Evolutionary conservation across 2,113 vertebrate species (phyloP).

Genomic region (Embiotoca jacksoni): DNA sequence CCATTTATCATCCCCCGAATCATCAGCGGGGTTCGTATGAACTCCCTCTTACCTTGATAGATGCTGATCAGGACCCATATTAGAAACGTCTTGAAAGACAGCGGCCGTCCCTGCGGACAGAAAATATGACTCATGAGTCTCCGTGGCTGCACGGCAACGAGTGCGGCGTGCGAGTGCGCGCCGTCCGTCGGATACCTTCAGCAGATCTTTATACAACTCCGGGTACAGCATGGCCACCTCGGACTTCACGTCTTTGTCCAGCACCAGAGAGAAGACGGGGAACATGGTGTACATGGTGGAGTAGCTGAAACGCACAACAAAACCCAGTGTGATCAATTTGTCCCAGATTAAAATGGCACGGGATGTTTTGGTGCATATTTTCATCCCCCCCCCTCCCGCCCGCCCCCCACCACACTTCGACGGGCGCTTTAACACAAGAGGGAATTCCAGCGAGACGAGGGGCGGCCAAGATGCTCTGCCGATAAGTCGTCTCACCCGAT

Average conservation of each 20-base stretch:
- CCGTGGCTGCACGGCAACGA: not conserved
- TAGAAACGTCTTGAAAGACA: conserved; percentile 97
- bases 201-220: conserved; percentile 96
- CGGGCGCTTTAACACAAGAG: conserved; percentile 68
- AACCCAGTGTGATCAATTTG: not conserved
- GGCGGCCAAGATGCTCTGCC: conserved; percentile 61
- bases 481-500: conserved; percentile 92
- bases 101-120: conserved; percentile 88
- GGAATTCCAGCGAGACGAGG: conserved; percentile 71
- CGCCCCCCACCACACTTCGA: conserved; percentile 55
- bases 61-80: conserved; percentile 99
- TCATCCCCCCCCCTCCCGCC: conserved; percentile 61
- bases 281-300: conserved; percentile 99
- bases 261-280: conserved; percentile 95
- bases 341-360: conserved; percentile 17
- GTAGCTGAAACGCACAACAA: conserved; percentile 83
- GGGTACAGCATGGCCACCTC: conserved; percentile 99
- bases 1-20: too few species aligned
- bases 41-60: conserved; percentile 92
- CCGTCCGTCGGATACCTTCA: conserved; percentile 87
- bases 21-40: not conserved
- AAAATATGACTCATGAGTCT: conserved; percentile 10
- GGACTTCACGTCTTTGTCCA: conserved; percentile 98
- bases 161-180: not conserved
- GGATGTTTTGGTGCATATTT: conserved; percentile 8